These are phyloP conservation scores for Phaethornis superciliosus DNA, from an alignment of 2,113 vertebrate genomes.

Conservation along the genomic window DNA sequence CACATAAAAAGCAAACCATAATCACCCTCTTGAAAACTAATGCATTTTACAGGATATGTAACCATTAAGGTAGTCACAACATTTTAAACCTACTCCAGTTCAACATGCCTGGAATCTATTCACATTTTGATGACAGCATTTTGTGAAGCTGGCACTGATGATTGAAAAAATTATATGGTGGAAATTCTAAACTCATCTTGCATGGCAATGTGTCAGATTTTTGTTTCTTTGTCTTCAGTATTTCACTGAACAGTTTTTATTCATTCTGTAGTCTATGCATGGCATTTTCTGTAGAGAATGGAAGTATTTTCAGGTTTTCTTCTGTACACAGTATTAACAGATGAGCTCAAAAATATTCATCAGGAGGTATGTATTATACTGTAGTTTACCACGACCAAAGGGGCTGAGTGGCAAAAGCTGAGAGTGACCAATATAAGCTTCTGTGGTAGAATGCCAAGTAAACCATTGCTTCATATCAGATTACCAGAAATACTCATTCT, in stretches of 20 bases:
- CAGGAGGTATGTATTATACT: not conserved
- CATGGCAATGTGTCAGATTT: not conserved
- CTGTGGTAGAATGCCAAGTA: not conserved
- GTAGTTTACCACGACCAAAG: not conserved
- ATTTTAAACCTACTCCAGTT: conserved; percentile 66
- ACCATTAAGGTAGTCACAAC: conserved; percentile 67
- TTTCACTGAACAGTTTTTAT: conserved; percentile 33
- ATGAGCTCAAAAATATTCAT: not conserved
- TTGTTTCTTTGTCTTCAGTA: conserved; percentile 7
- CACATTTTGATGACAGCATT: conserved; percentile 46
- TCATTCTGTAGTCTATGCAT: not conserved
- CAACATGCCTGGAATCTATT: not conserved
- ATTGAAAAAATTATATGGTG: conserved; percentile 60
- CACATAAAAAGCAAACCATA: conserved; percentile 71
- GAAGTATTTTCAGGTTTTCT: not conserved
- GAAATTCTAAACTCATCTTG: conserved; percentile 49
- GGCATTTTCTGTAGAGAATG: not conserved
- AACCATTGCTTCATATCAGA: not conserved
- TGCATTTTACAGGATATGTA: conserved; percentile 62
- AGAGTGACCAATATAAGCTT: not conserved
- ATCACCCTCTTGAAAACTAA: conserved; percentile 72
- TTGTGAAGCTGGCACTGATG: conserved; percentile 43
- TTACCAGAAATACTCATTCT: not conserved
- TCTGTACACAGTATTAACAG: not conserved
- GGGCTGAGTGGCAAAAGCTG: not conserved